Conservation (phyloP, 2,113 vertebrate genomes). For the Mystacornis crossleyi region DNA sequence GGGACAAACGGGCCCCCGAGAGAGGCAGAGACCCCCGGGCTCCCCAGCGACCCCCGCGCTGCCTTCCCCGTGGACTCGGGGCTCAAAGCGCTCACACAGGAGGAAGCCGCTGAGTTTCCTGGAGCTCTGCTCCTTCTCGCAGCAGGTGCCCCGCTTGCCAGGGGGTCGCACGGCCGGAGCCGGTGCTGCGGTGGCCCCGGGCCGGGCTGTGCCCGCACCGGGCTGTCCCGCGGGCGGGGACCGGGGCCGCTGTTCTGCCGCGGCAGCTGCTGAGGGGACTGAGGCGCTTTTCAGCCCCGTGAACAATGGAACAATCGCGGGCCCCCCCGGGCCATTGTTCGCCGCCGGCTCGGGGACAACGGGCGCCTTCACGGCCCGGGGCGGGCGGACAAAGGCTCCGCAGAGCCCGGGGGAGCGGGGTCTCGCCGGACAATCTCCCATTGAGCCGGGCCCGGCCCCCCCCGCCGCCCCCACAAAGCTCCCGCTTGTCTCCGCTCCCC, state of each 20-base stretch:
- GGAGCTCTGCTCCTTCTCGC: not conserved
- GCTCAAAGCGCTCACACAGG: accelerated
- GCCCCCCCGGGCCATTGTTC: slow-evolving; percentile 6
- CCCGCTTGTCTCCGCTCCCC: not conserved
- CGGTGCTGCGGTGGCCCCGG: not conserved
- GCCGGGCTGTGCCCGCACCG: not conserved
- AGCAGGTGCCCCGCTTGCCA: not conserved
- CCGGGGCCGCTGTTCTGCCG: not conserved
- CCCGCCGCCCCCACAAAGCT: slow-evolving; percentile 12
- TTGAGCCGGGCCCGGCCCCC: not conserved
- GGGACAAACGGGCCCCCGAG: accelerated
- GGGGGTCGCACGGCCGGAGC: not conserved
- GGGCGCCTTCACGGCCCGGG: not conserved
- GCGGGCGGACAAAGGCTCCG: not conserved
- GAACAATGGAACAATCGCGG: slow-evolving; percentile 10
- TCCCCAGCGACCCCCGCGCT: not conserved
- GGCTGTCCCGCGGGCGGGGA: not conserved
- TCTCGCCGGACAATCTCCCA: not conserved
- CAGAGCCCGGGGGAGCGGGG: not conserved
- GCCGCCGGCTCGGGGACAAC: not conserved
- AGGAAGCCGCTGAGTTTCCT: not conserved
- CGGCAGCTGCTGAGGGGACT: not conserved
- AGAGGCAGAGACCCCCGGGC: accelerated
- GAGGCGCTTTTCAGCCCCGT: not conserved
- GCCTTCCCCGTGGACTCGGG: not conserved